Percentiles rank a stretch among this genome's conserved stretches.
Conservation (phyloP, 2,888 invertebrate genomes). For the Bugula neritina region DNA sequence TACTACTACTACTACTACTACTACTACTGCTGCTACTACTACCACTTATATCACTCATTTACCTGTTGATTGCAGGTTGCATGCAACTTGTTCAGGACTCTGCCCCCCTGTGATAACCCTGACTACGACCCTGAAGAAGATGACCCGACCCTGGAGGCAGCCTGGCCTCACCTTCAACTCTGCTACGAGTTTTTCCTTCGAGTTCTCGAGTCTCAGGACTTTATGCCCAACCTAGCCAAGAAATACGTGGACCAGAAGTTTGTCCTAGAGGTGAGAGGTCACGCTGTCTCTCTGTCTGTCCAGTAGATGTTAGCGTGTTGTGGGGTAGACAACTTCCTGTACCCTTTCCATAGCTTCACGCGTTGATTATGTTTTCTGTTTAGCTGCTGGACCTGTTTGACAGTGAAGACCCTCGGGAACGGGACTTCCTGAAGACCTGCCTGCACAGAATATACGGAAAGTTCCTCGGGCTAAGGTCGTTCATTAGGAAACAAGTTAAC, state of each 20-base stretch:
- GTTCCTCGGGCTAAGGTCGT: conserved; percentile 51
- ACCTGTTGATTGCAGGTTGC: conserved; percentile 53
- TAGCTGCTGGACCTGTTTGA: conserved; percentile 49
- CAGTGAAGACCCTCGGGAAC: conserved; percentile 57
- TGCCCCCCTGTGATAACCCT: conserved; percentile 83
- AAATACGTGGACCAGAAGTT: conserved; percentile 92
- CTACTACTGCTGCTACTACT: too few species aligned
- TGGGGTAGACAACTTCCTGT: too few species aligned
- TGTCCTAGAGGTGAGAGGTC: conserved; percentile 69
- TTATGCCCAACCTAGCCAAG: conserved; percentile 85
- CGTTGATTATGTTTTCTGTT: too few species aligned
- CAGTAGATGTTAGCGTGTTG: too few species aligned
- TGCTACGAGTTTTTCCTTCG: conserved; percentile 53
- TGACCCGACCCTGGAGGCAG: conserved; percentile 88
- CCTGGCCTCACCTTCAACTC: conserved; percentile 84
- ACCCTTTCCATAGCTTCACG: too few species aligned
- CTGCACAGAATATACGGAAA: conserved; percentile 53
- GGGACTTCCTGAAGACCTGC: conserved; percentile 52
- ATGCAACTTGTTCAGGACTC: conserved; percentile 89
- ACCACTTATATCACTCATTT: too few species aligned
- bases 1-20: too few species aligned
- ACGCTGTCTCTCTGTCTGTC: not conserved
- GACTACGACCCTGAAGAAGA: conserved; percentile 99
- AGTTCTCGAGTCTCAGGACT: conserved; percentile 61
- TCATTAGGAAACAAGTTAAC: conserved; percentile 83